Evolutionary conservation across 2,888 invertebrate genomes (phyloP).

Genomic region (Sarcophaga subvicina): DNA sequence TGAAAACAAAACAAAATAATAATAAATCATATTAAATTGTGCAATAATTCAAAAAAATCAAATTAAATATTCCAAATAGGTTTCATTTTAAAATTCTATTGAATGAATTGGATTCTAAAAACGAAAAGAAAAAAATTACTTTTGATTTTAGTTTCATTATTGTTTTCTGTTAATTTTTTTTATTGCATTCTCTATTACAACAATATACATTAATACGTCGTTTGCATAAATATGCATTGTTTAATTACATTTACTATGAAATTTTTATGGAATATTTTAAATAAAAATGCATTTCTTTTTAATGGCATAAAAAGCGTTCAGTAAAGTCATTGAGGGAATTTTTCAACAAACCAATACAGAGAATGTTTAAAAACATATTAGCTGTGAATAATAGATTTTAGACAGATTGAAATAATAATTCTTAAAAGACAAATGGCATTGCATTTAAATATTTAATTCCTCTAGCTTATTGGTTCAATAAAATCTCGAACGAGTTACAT

Average conservation of each 20-base stretch:
- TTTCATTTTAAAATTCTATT: slow-evolving; percentile 39
- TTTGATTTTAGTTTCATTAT: neutral
- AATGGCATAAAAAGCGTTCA: neutral
- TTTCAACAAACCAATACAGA: neutral
- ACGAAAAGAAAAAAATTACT: neutral
- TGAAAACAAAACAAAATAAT: neutral
- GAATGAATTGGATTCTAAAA: neutral
- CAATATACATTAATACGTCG: neutral
- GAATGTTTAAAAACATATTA: no score
- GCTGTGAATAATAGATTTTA: no score
- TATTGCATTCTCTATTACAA: neutral
- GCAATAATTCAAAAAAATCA: neutral
- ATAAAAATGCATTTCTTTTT: neutral
- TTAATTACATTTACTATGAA: neutral
- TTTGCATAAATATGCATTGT: slow-evolving; percentile 27
- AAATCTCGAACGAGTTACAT: no score
- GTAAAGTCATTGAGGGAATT: neutral
- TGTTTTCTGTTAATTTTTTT: neutral
- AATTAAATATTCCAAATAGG: neutral
- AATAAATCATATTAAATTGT: slow-evolving; percentile 18
- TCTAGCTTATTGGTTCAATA: no score
- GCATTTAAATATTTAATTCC: no score
- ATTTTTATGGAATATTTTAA: neutral
- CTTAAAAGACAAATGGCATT: no score
- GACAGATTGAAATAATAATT: no score